phyloP scores from a whole-genome alignment of 2,797 vertebrate genomes.

The Syngnathus rostellatus region DNA sequence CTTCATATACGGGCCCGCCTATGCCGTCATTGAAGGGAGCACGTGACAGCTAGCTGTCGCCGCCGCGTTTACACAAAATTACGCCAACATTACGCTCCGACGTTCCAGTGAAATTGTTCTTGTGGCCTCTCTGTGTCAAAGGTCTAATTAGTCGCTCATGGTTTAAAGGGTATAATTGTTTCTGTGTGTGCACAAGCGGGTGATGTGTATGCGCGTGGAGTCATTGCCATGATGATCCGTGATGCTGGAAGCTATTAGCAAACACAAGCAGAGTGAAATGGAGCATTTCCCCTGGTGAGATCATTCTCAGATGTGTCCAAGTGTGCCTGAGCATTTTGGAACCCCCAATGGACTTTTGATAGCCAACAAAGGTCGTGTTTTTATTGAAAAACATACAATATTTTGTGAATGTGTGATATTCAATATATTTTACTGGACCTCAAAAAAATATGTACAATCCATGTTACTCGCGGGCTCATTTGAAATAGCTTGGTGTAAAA shows the following conservation, averaged over 20 bases:
- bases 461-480: neutral
- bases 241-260: constrained; percentile 72
- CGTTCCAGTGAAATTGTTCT: constrained; percentile 41
- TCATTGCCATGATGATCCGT: constrained; percentile 49
- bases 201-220: constrained; percentile 37
- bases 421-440: too few species aligned
- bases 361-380: constrained; percentile 17
- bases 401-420: neutral
- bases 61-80: constrained; percentile 38
- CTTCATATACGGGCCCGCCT: constrained; percentile 34
- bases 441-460: neutral
- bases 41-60: constrained; percentile 36
- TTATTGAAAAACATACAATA: neutral
- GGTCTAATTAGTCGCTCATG: constrained; percentile 63
- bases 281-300: constrained; percentile 62
- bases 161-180: constrained; percentile 63
- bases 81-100: constrained; percentile 38
- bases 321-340: constrained; percentile 28
- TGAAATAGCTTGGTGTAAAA: neutral
- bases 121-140: constrained; percentile 54
- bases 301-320: constrained; percentile 69
- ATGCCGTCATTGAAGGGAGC: constrained; percentile 4
- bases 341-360: constrained; percentile 27
- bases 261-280: constrained; percentile 64
- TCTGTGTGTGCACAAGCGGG: constrained; percentile 59